phyloP scores from a whole-genome alignment of 2,888 invertebrate genomes.

The Rhopalosiphum nymphaeae region DNA sequence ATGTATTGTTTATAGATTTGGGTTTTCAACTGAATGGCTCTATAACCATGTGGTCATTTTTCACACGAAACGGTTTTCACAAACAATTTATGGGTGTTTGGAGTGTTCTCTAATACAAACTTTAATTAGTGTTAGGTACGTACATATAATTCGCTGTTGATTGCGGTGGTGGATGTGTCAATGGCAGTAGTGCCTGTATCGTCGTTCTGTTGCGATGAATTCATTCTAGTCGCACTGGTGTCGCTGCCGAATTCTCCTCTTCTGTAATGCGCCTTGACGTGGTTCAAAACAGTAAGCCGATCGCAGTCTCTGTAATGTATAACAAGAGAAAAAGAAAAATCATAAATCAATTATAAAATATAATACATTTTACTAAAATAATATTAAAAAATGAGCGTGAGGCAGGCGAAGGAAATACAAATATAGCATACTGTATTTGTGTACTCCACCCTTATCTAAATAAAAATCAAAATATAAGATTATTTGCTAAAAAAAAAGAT shows the following conservation, averaged over 20 bases:
- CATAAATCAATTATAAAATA: neutral
- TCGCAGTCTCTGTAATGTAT: slow-evolving; percentile 74
- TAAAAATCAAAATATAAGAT: neutral
- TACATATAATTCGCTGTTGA: slow-evolving; percentile 14
- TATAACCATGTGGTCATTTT: neutral
- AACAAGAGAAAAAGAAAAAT: neutral
- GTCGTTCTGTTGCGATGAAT: neutral
- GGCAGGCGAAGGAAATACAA: neutral
- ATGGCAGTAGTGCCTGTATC: neutral
- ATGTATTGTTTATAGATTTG: neutral
- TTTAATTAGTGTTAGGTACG: neutral
- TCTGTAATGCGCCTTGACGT: slow-evolving; percentile 78
- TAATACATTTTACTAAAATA: neutral
- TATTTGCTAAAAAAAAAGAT: too few relatives aligned
- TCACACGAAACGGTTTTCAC: neutral
- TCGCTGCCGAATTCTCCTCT: slow-evolving; percentile 35
- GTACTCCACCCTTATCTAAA: too few relatives aligned
- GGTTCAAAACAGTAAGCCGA: slow-evolving; percentile 77
- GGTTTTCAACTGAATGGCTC: neutral
- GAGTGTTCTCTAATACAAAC: neutral
- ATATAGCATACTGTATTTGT: neutral
- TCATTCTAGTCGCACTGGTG: neutral
- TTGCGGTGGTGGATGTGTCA: neutral
- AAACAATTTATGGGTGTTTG: neutral
- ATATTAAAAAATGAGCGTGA: neutral